Percentiles rank a stretch among this genome's conserved stretches.
phyloP scores from a whole-genome alignment of 2,113 vertebrate species.

The Climacteris rufus region DNA sequence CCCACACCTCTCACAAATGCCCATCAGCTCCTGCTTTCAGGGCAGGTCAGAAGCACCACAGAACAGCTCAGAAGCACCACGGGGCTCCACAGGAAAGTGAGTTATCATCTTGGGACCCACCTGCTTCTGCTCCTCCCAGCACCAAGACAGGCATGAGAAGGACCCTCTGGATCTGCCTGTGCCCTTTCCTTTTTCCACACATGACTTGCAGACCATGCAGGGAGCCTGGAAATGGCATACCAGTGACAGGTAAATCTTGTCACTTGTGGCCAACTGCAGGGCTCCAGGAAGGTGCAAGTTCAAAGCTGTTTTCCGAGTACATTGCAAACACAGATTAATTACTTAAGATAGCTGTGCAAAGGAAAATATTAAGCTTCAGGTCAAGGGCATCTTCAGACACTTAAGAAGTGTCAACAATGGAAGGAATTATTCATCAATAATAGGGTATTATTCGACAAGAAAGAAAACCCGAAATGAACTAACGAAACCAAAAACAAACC shows the following conservation, averaged over 20 bases:
- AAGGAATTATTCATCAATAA: neutral
- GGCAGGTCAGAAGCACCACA: neutral
- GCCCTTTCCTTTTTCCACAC: neutral
- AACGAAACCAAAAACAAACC: neutral
- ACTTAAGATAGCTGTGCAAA: neutral
- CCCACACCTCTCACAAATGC: neutral
- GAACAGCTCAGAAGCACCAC: neutral
- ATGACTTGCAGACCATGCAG: neutral
- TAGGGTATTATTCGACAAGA: neutral
- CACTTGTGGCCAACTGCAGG: neutral
- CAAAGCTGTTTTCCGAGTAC: neutral
- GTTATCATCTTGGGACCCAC: neutral
- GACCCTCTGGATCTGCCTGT: neutral
- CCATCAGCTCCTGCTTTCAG: neutral
- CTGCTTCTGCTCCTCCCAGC: neutral
- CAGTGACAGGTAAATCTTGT: neutral
- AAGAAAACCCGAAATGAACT: rapidly evolving
- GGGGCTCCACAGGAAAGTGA: neutral
- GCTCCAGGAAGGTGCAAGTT: neutral
- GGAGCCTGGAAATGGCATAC: neutral
- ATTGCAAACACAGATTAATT: neutral
- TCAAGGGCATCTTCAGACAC: neutral
- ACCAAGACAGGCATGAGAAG: neutral
- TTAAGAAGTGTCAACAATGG: neutral
- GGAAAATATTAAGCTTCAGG: neutral